Evolutionary conservation across 2,113 vertebrate genomes (phyloP).

Genomic region (Macquaria australasica): DNA sequence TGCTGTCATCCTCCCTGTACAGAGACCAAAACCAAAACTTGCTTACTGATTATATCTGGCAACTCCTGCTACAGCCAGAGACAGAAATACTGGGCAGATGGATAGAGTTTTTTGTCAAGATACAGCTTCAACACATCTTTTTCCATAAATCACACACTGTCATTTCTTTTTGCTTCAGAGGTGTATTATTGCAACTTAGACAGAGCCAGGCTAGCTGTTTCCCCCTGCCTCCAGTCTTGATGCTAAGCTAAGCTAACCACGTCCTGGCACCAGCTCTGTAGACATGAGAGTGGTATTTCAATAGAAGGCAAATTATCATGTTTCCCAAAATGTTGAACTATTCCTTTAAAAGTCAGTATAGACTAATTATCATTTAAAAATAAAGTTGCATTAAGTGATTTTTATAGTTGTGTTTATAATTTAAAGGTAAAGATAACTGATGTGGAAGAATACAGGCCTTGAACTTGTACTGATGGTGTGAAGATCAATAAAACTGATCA

Average conservation of each 20-base stretch:
- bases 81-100: neutral
- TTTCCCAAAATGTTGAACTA: neutral
- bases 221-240: too few relatives aligned
- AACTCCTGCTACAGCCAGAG: neutral
- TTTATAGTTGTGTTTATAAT: neutral
- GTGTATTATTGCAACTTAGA: too few relatives aligned
- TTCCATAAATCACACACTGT: too few relatives aligned
- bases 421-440: neutral
- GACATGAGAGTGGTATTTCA: too few relatives aligned
- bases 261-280: too few relatives aligned
- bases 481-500: constrained; percentile 4
- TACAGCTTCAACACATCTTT: too few relatives aligned
- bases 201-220: too few relatives aligned
- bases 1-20: neutral
- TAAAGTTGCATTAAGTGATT: neutral
- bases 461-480: neutral
- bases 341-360: neutral
- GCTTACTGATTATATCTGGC: too few relatives aligned
- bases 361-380: neutral
- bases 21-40: too few relatives aligned
- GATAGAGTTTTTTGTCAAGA: neutral
- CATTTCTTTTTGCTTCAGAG: too few relatives aligned
- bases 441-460: neutral
- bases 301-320: too few relatives aligned
- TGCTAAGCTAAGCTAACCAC: too few relatives aligned